Evolutionary conservation across 37 sponge, comb jelly and placozoan species (phyloP), one percentile per base, ranked within the genome.

Genomic region (Geodia barretti): DNA sequence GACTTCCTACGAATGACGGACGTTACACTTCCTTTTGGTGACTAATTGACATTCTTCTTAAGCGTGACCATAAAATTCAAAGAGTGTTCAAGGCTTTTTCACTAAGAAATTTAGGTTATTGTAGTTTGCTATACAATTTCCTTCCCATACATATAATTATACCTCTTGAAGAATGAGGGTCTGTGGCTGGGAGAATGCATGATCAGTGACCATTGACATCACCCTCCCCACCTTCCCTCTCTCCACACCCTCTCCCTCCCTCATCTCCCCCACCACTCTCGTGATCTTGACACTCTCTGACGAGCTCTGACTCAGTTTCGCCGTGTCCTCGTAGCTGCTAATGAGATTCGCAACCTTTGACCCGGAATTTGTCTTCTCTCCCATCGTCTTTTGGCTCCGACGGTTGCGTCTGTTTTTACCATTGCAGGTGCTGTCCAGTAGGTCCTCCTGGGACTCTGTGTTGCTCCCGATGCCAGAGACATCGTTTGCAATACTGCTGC

Each of bases 361-460:
- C 58, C 39, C 40, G 23, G 37, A 5, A 39, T 72, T 41, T n/a
- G 73, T 28, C 24, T 39, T 72, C 3, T 24, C 7, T 4, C 23
- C 8, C 73, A 14, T 21, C 26, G 24, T 23, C 19, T 41, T 34
- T n/a, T n/a, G 3, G 14, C 11, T 39, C 3, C 26, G 40, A 3
- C 2, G 26, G 40, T 39, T 72, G 36, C 37, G 41, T 39, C 79
- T 37, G 20, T 21, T 39, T 2, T 78, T 39, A n/a, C n/a, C n/a
- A n/a, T n/a, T n/a, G n/a, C n/a, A n/a, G n/a, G n/a, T n/a, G n/a
- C n/a, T n/a, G 54, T 47, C 54, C 54, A 84, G 62, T 2, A 84
- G 37, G 39, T 84, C 84, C 67, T 84, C 84, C 24, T 84, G 69
- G n/a, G 84, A 84, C 40, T 84, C 84, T 1, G 84, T 84, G 39